Percentiles rank a stretch among this genome's conserved stretches.
Conservation (phyloP, 2,113 vertebrate genomes). For the Rhadina sibilatrix region DNA sequence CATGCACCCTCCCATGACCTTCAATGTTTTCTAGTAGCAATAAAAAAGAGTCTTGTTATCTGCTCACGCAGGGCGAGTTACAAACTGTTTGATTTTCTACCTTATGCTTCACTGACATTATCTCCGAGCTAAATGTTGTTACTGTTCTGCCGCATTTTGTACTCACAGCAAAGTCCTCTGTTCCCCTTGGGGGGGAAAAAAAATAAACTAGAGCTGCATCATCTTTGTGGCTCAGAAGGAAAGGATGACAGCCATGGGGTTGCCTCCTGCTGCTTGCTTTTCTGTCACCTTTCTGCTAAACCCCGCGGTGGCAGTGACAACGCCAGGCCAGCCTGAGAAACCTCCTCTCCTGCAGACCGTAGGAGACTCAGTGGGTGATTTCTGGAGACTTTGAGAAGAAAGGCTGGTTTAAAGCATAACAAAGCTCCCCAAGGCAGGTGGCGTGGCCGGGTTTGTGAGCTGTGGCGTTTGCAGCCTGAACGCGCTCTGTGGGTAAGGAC, state of each 20-base stretch:
- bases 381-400: background rate
- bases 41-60: background rate
- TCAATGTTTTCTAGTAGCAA: background rate
- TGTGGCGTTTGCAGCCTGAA: fast-evolving
- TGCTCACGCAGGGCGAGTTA: background rate
- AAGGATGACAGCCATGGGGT: background rate
- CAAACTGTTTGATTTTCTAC: background rate
- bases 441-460: background rate
- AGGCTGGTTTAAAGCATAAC: background rate
- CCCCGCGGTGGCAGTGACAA: background rate
- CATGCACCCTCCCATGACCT: background rate
- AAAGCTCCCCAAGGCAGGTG: background rate
- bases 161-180: background rate
- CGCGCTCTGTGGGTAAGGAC: background rate
- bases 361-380: background rate
- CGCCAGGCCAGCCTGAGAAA: background rate
- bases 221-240: background rate
- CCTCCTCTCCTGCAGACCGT: fast-evolving
- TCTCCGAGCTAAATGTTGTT: background rate
- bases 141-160: background rate
- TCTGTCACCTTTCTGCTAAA: background rate
- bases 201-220: background rate
- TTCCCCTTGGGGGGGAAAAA: background rate
- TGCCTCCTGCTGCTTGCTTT: background rate
- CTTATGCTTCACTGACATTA: background rate